Evolutionary conservation across 2,113 vertebrate genomes (phyloP).

Genomic region (Alligator sinensis): DNA sequence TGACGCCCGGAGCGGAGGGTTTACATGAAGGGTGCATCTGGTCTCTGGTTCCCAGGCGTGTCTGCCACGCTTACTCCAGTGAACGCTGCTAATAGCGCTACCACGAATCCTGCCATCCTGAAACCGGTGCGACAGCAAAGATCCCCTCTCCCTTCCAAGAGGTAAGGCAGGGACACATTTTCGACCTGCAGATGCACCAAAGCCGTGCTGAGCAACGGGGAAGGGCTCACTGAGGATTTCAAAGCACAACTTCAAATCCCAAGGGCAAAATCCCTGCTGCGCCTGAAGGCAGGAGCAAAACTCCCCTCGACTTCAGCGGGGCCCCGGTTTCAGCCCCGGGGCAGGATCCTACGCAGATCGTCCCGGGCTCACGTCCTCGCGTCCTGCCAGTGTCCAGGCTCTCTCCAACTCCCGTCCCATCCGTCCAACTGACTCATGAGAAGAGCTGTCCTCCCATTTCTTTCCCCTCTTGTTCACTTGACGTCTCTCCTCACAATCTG

Average conservation of each 20-base stretch:
- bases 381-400: neutral
- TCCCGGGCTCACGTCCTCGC: neutral
- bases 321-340: neutral
- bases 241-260: neutral
- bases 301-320: neutral
- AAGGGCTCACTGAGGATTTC: neutral
- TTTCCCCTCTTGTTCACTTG: neutral
- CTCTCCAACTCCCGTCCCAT: neutral
- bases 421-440: too few relatives aligned
- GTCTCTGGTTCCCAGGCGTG: too few relatives aligned
- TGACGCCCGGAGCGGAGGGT: neutral
- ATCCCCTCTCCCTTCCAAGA: too few relatives aligned
- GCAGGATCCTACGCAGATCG: accelerated
- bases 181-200: too few relatives aligned
- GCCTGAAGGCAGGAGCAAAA: neutral
- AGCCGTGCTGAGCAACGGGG: neutral
- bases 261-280: neutral
- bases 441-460: neutral
- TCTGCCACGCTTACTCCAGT: neutral
- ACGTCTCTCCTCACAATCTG: neutral
- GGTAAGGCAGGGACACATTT: neutral
- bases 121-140: neutral
- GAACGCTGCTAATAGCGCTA: neutral
- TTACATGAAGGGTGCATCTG: neutral
- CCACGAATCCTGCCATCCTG: neutral